Percentiles rank a stretch among this genome's conserved stretches.
Evolutionary conservation across 2,113 vertebrate species (phyloP).

Genomic region (Mystacornis crossleyi): DNA sequence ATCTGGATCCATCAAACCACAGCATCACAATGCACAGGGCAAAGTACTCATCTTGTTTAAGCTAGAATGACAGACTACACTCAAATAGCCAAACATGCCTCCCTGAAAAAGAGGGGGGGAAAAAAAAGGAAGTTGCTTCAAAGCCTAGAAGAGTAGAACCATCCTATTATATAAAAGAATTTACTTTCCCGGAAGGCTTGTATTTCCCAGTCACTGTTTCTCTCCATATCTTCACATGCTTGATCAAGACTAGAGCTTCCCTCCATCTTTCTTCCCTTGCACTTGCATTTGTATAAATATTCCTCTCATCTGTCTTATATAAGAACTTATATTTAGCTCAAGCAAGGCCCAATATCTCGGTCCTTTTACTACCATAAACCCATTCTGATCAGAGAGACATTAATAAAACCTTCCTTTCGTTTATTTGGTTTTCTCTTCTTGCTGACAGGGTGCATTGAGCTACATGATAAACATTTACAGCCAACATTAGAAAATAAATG

Average conservation of each 20-base stretch:
- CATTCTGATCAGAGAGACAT: background rate
- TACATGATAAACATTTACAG: slow-evolving; percentile 37
- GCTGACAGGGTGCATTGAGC: background rate
- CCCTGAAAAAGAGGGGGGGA: background rate
- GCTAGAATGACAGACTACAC: background rate
- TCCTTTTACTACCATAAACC: background rate
- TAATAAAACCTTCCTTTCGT: background rate
- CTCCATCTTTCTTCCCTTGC: background rate
- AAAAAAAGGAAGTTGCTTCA: background rate
- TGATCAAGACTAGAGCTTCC: background rate
- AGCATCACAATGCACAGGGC: background rate
- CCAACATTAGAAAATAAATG: background rate
- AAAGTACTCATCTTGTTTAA: background rate
- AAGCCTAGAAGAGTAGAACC: background rate
- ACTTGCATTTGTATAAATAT: background rate
- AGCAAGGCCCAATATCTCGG: background rate
- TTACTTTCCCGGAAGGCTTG: background rate
- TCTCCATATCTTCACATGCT: background rate
- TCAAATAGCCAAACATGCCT: background rate
- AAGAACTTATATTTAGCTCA: background rate
- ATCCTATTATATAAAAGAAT: background rate
- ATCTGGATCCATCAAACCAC: background rate
- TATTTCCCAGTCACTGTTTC: background rate
- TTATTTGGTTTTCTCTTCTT: slow-evolving; percentile 16
- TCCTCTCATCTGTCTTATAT: background rate